Conservation (phyloP, 1,140 invertebrate genomes). For the Scaptodrosophila lebanonensis region DNA sequence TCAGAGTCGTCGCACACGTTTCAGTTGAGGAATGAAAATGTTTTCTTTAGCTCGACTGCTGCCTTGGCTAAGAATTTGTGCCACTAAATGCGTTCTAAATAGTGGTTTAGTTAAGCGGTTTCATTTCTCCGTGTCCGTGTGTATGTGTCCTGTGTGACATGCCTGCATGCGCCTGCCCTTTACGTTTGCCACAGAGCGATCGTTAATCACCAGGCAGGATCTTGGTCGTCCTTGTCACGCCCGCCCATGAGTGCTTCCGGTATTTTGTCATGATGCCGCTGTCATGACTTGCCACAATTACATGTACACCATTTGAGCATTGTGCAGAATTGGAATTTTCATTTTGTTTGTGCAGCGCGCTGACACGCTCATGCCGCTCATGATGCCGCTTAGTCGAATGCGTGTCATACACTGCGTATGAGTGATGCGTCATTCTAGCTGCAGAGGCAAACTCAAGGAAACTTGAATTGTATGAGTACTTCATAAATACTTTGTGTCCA, state of each 20-base stretch:
- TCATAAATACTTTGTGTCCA: too few relatives aligned
- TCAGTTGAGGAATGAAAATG: constrained; percentile 73
- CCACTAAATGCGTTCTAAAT: constrained; percentile 27
- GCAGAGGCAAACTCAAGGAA: constrained; percentile 4
- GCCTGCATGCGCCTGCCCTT: neutral
- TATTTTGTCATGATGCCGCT: constrained; percentile 33
- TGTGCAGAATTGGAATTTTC: constrained; percentile 19
- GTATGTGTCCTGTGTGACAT: neutral
- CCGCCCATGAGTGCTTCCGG: constrained; percentile 19
- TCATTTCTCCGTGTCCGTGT: neutral
- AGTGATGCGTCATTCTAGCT: constrained; percentile 19
- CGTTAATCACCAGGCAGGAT: constrained; percentile 56
- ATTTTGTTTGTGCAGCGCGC: constrained; percentile 29
- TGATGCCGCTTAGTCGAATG: too few relatives aligned
- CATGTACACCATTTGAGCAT: neutral
- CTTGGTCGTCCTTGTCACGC: neutral
- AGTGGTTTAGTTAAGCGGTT: neutral
- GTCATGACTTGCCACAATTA: constrained; percentile 31
- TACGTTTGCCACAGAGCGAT: constrained; percentile 51
- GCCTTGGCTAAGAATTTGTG: constrained; percentile 59
- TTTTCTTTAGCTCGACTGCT: constrained; percentile 64
- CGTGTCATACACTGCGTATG: constrained; percentile 38
- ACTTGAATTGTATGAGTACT: too few relatives aligned
- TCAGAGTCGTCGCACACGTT: constrained; percentile 38
- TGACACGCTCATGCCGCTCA: too few relatives aligned